A percentile compares a stretch with the other conserved stretches of the same genome.
phyloP scores from a whole-genome alignment of 2,888 invertebrate species.

The Sinhomidia bicolor region DNA sequence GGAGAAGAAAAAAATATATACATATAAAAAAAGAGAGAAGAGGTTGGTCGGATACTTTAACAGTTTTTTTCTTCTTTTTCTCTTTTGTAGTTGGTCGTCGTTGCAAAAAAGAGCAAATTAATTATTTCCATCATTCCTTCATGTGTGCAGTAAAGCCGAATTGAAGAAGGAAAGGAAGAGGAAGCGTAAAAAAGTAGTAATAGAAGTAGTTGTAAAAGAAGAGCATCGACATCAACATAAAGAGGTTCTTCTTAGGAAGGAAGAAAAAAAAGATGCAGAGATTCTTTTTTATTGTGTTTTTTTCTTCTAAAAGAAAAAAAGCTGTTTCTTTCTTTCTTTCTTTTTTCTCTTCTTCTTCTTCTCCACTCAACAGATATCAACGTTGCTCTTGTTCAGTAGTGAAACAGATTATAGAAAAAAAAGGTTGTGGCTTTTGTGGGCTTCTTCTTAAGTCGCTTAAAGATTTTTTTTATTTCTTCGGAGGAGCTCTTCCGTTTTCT shows the following conservation, averaged over 20 bases:
- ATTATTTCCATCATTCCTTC: conserved; percentile 61
- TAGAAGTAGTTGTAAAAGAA: not conserved
- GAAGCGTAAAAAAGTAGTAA: not conserved
- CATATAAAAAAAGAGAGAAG: too few relatives aligned
- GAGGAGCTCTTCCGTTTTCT: conserved; percentile 1
- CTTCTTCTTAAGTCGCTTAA: not conserved
- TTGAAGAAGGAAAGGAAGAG: conserved; percentile 1
- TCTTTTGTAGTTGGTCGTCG: not conserved
- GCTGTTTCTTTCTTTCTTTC: not conserved
- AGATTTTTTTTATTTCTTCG: not conserved
- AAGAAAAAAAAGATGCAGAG: not conserved
- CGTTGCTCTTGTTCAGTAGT: not conserved
- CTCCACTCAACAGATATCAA: not conserved
- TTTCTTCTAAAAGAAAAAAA: conserved; percentile 7
- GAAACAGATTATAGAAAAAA: too few relatives aligned
- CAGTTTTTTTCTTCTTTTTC: conserved; percentile 3
- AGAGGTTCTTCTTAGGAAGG: not conserved
- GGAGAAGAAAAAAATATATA: not conserved
- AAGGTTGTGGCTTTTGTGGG: not conserved
- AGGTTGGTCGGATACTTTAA: not conserved
- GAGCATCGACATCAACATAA: too few relatives aligned
- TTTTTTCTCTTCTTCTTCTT: too few relatives aligned
- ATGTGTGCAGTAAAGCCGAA: conserved; percentile 37
- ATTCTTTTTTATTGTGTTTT: conserved; percentile 7
- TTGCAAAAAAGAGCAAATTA: conserved; percentile 46